Conservation (phyloP, 2,113 vertebrate genomes). For the Xenus cinereus region DNA sequence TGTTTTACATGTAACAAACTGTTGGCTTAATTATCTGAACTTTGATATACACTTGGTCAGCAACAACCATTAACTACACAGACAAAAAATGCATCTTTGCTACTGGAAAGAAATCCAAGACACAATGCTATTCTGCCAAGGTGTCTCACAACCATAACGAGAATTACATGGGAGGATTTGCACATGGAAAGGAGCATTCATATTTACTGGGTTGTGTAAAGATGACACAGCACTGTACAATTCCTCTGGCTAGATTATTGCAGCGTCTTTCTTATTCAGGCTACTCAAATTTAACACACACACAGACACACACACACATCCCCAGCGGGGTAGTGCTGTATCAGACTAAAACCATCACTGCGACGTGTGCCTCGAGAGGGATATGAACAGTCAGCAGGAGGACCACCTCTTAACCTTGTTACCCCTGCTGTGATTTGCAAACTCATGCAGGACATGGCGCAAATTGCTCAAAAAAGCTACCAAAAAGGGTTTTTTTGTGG, state of each 20-base stretch:
- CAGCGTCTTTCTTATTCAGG: background rate
- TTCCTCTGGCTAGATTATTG: background rate
- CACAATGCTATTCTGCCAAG: background rate
- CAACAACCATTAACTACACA: background rate
- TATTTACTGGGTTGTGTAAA: background rate
- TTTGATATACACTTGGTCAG: background rate
- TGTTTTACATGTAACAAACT: background rate
- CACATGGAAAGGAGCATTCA: background rate
- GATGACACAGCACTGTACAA: background rate
- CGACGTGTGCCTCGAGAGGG: rapidly evolving
- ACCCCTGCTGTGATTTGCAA: background rate
- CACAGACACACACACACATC: background rate
- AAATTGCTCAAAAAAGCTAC: background rate
- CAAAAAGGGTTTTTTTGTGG: background rate
- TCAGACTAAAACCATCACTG: background rate
- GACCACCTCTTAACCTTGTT: background rate
- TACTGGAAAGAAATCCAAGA: background rate
- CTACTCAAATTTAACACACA: background rate
- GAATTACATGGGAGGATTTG: background rate
- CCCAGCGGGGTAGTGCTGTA: background rate
- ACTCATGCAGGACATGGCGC: background rate
- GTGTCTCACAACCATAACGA: background rate
- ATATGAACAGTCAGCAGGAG: background rate
- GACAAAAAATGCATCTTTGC: background rate
- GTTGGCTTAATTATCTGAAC: background rate